phyloP scores from a whole-genome alignment of 2,888 invertebrate species.

The Ctena decussata region DNA sequence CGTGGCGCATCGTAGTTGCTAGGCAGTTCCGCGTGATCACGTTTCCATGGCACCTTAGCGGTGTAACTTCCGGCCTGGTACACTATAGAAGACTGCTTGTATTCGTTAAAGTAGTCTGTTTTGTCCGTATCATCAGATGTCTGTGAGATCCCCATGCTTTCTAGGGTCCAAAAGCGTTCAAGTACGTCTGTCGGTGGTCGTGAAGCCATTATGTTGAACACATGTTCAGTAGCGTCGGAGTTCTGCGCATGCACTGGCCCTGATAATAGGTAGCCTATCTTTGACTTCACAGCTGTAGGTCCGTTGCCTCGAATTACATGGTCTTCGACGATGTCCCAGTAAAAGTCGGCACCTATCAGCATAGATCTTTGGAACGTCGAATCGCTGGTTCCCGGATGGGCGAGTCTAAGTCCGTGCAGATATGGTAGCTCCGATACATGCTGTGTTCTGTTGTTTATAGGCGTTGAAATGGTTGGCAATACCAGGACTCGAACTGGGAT shows the following conservation, averaged over 20 bases:
- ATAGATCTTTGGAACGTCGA: slow-evolving; percentile 31
- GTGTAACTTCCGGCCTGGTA: slow-evolving; percentile 9
- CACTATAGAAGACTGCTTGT: neutral
- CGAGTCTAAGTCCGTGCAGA: slow-evolving; percentile 38
- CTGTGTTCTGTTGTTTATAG: too few species aligned
- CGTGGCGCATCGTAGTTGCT: slow-evolving; percentile 15
- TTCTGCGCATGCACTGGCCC: slow-evolving; percentile 23
- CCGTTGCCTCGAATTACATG: slow-evolving; percentile 45
- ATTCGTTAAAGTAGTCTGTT: neutral
- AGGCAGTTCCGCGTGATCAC: slow-evolving; percentile 11
- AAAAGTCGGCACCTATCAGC: slow-evolving; percentile 59
- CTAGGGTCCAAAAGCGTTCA: slow-evolving; percentile 51
- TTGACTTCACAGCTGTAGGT: slow-evolving; percentile 57
- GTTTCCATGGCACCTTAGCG: slow-evolving; percentile 14
- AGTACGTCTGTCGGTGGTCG: slow-evolving; percentile 17
- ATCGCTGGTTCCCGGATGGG: slow-evolving; percentile 33
- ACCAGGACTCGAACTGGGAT: too few species aligned
- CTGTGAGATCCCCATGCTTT: slow-evolving; percentile 27
- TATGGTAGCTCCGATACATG: too few species aligned
- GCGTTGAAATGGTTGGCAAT: too few species aligned
- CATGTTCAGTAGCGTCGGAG: neutral
- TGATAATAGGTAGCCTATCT: slow-evolving; percentile 52
- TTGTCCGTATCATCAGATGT: neutral
- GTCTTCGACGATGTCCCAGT: slow-evolving; percentile 55
- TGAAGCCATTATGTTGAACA: slow-evolving; percentile 19